Evolutionary conservation across 1,140 invertebrate species (phyloP).

Genomic region (Drosophila funebris): DNA sequence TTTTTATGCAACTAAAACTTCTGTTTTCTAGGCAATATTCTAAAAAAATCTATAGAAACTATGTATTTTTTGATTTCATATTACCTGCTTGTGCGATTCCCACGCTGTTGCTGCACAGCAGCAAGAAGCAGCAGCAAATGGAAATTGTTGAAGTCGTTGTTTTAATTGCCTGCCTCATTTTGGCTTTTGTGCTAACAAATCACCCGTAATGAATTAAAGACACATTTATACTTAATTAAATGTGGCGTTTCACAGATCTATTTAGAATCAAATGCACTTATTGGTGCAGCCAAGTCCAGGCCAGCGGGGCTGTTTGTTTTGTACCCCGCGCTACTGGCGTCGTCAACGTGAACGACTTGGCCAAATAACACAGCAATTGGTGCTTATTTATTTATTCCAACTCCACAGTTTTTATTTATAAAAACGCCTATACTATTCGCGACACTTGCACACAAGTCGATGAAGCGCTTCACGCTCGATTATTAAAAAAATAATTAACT

Average conservation of each 20-base stretch:
- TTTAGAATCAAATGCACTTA: slow-evolving; percentile 45
- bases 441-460: slow-evolving; percentile 44
- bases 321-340: slow-evolving; percentile 18
- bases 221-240: slow-evolving; percentile 53
- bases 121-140: slow-evolving; percentile 46
- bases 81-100: slow-evolving; percentile 66
- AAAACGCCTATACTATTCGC: slow-evolving; percentile 1
- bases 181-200: slow-evolving; percentile 38
- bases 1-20: slow-evolving; percentile 39
- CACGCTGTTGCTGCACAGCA: slow-evolving; percentile 62
- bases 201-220: slow-evolving; percentile 34
- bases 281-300: slow-evolving; percentile 18
- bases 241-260: slow-evolving; percentile 17
- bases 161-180: slow-evolving; percentile 50
- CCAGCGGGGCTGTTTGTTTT: slow-evolving; percentile 20
- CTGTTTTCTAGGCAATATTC: slow-evolving; percentile 1
- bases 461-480: slow-evolving; percentile 44
- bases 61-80: background rate
- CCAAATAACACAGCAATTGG: slow-evolving; percentile 2
- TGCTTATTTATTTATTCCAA: background rate
- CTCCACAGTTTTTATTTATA: background rate
- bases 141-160: slow-evolving; percentile 35
- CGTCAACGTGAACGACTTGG: slow-evolving; percentile 25
- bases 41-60: background rate
- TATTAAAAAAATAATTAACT: slow-evolving; percentile 68